Evolutionary conservation across 2,113 vertebrate genomes (phyloP).

Genomic region (Halichoerus grypus): DNA sequence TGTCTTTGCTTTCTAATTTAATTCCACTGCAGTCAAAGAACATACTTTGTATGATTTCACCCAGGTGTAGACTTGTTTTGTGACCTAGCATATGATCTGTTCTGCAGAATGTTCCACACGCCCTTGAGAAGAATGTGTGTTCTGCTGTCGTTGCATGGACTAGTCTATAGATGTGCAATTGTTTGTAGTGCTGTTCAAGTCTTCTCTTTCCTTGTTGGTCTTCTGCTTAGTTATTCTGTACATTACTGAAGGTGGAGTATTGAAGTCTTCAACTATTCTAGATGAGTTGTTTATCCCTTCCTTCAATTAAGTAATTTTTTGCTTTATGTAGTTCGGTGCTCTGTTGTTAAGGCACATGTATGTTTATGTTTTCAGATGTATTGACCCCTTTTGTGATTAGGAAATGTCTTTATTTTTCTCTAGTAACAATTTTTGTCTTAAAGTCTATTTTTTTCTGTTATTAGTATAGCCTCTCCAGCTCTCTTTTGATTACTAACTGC

Average conservation of each 20-base stretch:
- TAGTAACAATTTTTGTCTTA: slow-evolving; percentile 12
- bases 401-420: slow-evolving; percentile 22
- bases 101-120: neutral
- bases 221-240: slow-evolving; percentile 19
- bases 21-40: neutral
- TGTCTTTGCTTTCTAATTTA: slow-evolving; percentile 58
- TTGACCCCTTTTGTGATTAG: slow-evolving; percentile 3
- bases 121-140: neutral
- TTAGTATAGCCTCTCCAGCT: neutral
- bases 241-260: neutral
- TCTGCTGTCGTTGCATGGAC: neutral
- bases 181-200: neutral
- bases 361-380: neutral
- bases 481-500: slow-evolving; percentile 7
- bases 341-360: neutral
- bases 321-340: neutral
- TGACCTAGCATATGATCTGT: neutral
- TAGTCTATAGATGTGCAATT: neutral
- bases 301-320: slow-evolving; percentile 5
- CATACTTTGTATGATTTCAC: neutral
- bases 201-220: neutral
- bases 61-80: slow-evolving; percentile 15
- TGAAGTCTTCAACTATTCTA: neutral
- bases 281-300: neutral
- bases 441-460: slow-evolving; percentile 24